Base-by-base conservation (phyloP, 2,113 vertebrate species). In the Anguilla japonica region DNA sequence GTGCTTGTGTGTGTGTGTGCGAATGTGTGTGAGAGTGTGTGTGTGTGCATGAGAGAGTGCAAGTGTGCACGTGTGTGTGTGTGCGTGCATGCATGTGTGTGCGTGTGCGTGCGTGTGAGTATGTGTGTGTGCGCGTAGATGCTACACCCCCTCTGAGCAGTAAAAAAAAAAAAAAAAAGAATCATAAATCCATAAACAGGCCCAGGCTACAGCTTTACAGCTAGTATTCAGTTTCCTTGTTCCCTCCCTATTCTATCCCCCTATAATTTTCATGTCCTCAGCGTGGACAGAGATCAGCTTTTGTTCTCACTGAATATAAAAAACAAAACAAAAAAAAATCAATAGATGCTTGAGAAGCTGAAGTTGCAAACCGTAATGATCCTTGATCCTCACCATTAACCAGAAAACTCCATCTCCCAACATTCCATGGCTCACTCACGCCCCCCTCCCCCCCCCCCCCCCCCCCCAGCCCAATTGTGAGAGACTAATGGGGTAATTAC, bases 121-220 rank as follows among this genome's bases (percentile, higher is more conserved):
- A 79, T 86, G 29, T 75, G 79, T 86, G 71, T 84, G 53, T 46
- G 14, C 50, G 29, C 86, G 60, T 83, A 26, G 83, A 71, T 78
- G 57, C 18, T 46, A 41, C n/a, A 75, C 41, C 14, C 3, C 13
- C 29, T 67, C 57, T 41, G 41, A 41, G 53, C 53, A 20, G 34
- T 26, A 40, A 78, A 87, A 40, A 53, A 85, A 78, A 87, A 40
- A 53, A 85, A 9, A 8, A n/a, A 82, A 83, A 29, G 22, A 81
- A 29, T 20, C 11, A 43, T 40, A 88, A 90, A 92, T 92, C 92
- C 93, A 92, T 93, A 89, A 87, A 91, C 88, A 88, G 89, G 88
- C 87, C 91, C 63, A 89, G 90, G 87, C 88, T 84, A 79, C 75
- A 92, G 86, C 91, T 92, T 90, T 82, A 57, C 57, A 87, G 90